Evolutionary conservation across 2,888 invertebrate genomes (phyloP).

Genomic region (Pseudoips prasinana): DNA sequence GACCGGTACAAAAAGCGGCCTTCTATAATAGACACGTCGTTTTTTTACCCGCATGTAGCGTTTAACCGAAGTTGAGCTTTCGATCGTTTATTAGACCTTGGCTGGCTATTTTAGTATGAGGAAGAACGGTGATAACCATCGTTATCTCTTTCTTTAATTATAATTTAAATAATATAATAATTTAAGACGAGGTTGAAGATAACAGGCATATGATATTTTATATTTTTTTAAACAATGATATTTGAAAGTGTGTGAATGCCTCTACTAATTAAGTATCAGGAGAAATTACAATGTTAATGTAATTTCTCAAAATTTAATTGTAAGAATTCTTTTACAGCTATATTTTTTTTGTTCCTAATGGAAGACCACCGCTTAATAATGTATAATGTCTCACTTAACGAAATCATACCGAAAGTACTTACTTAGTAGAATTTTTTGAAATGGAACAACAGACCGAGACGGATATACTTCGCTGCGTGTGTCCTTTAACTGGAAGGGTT

Average conservation of each 20-base stretch:
- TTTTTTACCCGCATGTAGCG: conserved; percentile 72
- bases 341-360: no score
- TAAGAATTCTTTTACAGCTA: conserved; percentile 7
- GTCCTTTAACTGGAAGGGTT: conserved; percentile 57
- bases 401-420: no score
- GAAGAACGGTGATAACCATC: conserved; percentile 41
- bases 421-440: conserved; percentile 14
- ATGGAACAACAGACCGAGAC: conserved; percentile 44
- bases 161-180: conserved; percentile 19
- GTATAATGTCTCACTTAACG: no score
- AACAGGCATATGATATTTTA: conserved; percentile 2
- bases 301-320: no score
- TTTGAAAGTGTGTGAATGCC: conserved; percentile 33
- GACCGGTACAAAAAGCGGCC: conserved; percentile 60
- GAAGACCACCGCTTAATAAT: no score
- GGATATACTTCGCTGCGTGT: conserved; percentile 50
- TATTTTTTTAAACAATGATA: conserved; percentile 25
- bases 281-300: conserved; percentile 17
- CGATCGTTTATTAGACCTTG: conserved; percentile 50
- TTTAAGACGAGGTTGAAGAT: conserved; percentile 15
- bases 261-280: conserved; percentile 15
- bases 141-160: conserved; percentile 56
- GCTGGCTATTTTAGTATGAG: conserved; percentile 42
- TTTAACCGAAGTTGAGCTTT: conserved; percentile 60
- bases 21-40: conserved; percentile 75